phyloP scores from a whole-genome alignment of 2,888 invertebrate species.

The Nemoura dubitans region DNA sequence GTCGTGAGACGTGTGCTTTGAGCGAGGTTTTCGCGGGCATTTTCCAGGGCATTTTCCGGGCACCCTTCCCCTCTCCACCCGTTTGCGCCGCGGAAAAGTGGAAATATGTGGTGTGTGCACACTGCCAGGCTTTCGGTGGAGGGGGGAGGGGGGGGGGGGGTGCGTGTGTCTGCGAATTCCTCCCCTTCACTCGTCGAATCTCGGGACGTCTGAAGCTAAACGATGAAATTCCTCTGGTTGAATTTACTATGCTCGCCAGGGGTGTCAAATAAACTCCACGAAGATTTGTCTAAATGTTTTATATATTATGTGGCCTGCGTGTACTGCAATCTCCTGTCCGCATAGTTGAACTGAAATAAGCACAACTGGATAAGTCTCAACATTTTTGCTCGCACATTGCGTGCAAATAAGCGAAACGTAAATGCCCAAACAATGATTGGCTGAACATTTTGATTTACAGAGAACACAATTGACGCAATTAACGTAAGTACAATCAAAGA shows the following conservation, averaged over 20 bases:
- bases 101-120: not conserved
- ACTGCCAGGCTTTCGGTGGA: not conserved
- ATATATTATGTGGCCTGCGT: not conserved
- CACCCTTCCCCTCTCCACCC: too few species aligned
- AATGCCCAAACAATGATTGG: not conserved
- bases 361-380: not conserved
- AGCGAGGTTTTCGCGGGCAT: not conserved
- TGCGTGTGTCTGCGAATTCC: conserved; percentile 28
- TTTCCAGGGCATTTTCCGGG: not conserved
- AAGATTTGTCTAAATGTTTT: not conserved
- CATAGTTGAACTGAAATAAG: not conserved
- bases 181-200: conserved; percentile 35
- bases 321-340: not conserved
- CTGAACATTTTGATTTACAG: too few species aligned
- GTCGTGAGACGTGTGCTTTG: not conserved
- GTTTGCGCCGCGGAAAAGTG: not conserved
- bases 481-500: too few species aligned
- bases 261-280: conserved; percentile 1
- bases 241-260: conserved; percentile 8
- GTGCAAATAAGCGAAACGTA: not conserved
- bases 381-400: not conserved
- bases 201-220: conserved; percentile 28
- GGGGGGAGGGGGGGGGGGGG: not conserved
- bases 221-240: conserved; percentile 31
- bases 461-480: too few species aligned